Percentiles rank a stretch among this genome's conserved stretches.
Conservation (phyloP, 1,140 invertebrate genomes). For the Oscheius sp. region DNA sequence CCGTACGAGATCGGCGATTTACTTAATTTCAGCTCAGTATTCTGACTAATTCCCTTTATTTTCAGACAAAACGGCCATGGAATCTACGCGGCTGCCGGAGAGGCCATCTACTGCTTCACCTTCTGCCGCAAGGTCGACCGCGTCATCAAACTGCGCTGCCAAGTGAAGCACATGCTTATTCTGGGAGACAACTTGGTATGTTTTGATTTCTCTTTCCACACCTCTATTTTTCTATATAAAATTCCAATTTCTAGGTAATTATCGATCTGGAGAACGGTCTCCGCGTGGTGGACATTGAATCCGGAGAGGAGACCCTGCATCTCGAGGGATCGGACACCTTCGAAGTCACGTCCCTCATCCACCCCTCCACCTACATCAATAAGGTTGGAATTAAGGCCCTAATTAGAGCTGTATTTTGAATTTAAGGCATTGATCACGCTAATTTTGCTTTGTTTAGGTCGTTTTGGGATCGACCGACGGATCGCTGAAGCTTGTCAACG, state of each 20-base stretch:
- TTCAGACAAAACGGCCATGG: background rate
- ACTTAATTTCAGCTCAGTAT: background rate
- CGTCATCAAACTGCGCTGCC: background rate
- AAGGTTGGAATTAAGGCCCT: slow-evolving; percentile 21
- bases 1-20: background rate
- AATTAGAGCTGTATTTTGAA: too few species aligned
- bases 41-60: background rate
- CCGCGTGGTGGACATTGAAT: slow-evolving; percentile 26
- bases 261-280: slow-evolving; percentile 14
- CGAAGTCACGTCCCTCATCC: slow-evolving; percentile 19
- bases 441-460: slow-evolving; percentile 14
- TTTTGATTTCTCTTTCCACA: background rate
- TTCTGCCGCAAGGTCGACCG: slow-evolving; percentile 19
- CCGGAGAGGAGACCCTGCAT: background rate
- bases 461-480: slow-evolving; percentile 20
- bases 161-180: background rate
- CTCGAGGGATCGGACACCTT: slow-evolving; percentile 26
- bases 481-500: slow-evolving; percentile 11
- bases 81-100: slow-evolving; percentile 23
- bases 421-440: background rate
- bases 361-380: slow-evolving; percentile 32
- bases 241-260: background rate
- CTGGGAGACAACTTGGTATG: slow-evolving; percentile 19
- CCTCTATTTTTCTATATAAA: slow-evolving; percentile 4
- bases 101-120: background rate